Conservation (phyloP, 2,888 invertebrate genomes). For the Xestia xanthographa region DNA sequence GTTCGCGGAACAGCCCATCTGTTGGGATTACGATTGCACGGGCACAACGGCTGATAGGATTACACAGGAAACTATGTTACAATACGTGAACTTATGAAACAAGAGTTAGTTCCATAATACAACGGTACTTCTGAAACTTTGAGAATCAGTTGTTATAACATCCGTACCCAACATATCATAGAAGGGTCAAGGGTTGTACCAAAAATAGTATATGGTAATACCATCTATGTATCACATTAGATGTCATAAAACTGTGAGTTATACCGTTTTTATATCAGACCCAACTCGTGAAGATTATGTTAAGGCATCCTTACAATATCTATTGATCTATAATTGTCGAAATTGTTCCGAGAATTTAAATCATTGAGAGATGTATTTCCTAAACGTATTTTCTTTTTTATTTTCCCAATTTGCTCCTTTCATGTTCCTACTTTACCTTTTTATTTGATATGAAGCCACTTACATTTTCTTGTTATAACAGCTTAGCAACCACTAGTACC, state of each 20-base stretch:
- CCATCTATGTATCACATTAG: neutral
- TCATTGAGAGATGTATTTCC: neutral
- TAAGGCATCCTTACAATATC: neutral
- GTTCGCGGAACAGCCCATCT: slow-evolving; percentile 29
- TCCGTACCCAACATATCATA: neutral
- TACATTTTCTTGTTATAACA: neutral
- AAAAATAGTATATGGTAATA: neutral
- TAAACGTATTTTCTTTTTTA: neutral
- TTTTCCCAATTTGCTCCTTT: neutral
- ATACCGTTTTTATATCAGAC: neutral
- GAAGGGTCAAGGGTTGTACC: slow-evolving; percentile 12
- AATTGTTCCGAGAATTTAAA: neutral
- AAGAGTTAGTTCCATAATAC: neutral
- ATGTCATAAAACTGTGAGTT: slow-evolving; percentile 27
- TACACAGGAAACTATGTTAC: slow-evolving; percentile 30
- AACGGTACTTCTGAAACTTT: slow-evolving; percentile 9
- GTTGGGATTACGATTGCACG: slow-evolving; percentile 35
- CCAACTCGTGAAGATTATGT: slow-evolving; percentile 4
- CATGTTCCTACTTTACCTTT: neutral
- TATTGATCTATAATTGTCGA: neutral
- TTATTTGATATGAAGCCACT: neutral
- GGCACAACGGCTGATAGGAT: slow-evolving; percentile 32
- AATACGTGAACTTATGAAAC: neutral
- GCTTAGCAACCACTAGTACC: neutral
- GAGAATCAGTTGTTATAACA: slow-evolving; percentile 5